These are phyloP conservation scores for Bombus soroeensis DNA, from an alignment of 1,140 invertebrate genomes.

Conservation along the genomic window DNA sequence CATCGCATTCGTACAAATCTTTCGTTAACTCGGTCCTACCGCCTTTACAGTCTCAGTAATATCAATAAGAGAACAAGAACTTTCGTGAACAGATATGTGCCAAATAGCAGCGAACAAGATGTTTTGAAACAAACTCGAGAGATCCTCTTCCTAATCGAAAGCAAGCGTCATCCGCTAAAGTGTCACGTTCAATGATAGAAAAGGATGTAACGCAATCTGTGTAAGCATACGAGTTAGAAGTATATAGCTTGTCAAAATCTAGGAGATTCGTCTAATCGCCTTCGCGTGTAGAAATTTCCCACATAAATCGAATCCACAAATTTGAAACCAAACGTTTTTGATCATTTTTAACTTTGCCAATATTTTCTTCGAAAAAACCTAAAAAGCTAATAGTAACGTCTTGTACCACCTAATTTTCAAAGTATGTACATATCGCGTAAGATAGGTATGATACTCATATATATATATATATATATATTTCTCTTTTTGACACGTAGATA, in stretches of 20 bases:
- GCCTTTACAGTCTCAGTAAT: not conserved
- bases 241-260: not conserved
- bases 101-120: not conserved
- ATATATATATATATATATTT: not conserved
- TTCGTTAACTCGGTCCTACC: not conserved
- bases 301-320: slow-evolving; percentile 24
- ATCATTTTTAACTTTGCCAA: slow-evolving; percentile 34
- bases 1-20: not conserved
- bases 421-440: not conserved
- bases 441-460: not conserved
- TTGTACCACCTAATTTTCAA: not conserved
- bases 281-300: slow-evolving; percentile 16
- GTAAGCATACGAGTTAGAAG: not conserved
- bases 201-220: not conserved
- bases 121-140: not conserved
- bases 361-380: not conserved
- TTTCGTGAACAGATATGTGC: too few relatives aligned
- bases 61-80: not conserved
- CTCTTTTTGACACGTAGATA: not conserved
- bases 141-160: not conserved
- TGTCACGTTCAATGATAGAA: not conserved
- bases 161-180: not conserved
- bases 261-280: slow-evolving; percentile 14
- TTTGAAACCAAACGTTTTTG: not conserved
- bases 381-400: not conserved